A percentile compares a stretch with the other conserved stretches of the same genome.
Evolutionary conservation across 2,113 vertebrate genomes (phyloP).

Genomic region (Saccopteryx bilineata): DNA sequence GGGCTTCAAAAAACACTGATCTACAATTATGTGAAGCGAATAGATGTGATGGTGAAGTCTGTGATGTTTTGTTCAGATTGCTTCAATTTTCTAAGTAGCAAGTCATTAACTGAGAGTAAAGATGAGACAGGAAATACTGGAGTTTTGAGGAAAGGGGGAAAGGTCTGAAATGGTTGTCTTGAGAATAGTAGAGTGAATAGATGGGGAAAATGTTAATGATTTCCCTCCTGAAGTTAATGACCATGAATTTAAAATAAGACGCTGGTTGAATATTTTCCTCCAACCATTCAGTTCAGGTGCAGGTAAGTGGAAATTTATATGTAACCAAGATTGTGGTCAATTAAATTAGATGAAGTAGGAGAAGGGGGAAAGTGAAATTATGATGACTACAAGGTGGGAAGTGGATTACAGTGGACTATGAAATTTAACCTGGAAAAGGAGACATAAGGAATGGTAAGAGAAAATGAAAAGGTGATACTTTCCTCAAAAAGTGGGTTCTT

Average conservation of each 20-base stretch:
- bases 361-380: not conserved
- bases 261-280: not conserved
- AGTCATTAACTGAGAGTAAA: not conserved
- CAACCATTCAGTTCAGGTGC: not conserved
- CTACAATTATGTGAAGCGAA: not conserved
- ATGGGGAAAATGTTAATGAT: not conserved
- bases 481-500: conserved; percentile 4
- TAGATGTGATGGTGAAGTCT: too few relatives aligned
- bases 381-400: not conserved
- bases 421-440: not conserved
- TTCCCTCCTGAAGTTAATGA: not conserved
- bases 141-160: not conserved
- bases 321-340: not conserved
- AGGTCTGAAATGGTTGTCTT: not conserved
- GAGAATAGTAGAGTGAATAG: not conserved
- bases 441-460: not conserved
- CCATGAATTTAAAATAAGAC: conserved; percentile 34
- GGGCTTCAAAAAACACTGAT: not conserved
- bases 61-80: not conserved
- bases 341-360: not conserved
- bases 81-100: conserved; percentile 5
- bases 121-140: not conserved
- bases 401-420: not conserved
- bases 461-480: not conserved
- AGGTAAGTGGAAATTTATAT: not conserved